Conservation (phyloP, 2,888 invertebrate species). For the Cosmorhoe ocellata region DNA sequence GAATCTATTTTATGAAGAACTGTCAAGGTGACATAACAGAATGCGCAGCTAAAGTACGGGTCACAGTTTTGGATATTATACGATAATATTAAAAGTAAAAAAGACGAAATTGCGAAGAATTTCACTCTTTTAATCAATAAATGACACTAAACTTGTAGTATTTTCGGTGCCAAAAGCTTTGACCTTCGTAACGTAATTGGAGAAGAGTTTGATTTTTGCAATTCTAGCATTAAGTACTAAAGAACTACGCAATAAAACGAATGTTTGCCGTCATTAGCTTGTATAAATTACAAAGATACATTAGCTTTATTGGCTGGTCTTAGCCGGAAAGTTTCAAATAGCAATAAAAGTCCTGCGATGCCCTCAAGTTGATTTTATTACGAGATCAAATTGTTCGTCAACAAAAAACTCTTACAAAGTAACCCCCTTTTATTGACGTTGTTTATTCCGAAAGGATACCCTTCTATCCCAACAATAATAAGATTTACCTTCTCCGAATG, state of each 20-base stretch:
- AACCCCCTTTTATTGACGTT: conserved; percentile 52
- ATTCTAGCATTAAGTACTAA: too few species aligned
- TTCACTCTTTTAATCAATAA: too few species aligned
- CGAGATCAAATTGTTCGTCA: conserved; percentile 50
- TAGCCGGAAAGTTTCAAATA: conserved; percentile 29
- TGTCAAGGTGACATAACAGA: too few species aligned
- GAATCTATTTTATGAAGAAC: too few species aligned
- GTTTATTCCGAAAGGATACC: conserved; percentile 54
- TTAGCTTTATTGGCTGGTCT: conserved; percentile 16
- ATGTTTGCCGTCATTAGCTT: neutral
- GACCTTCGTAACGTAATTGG: too few species aligned
- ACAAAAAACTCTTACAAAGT: conserved; percentile 49
- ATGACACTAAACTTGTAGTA: too few species aligned
- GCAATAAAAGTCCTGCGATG: conserved; percentile 41
- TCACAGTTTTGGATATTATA: too few species aligned
- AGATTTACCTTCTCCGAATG: conserved; percentile 46
- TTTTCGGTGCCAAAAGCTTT: too few species aligned
- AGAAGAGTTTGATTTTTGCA: too few species aligned
- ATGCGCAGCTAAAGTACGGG: too few species aligned
- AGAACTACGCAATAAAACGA: neutral
- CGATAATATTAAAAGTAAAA: too few species aligned
- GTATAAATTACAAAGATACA: conserved; percentile 8
- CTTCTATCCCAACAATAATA: conserved; percentile 49
- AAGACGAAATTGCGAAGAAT: too few species aligned
- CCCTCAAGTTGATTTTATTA: conserved; percentile 49